Evolutionary conservation across 2,113 vertebrate species (phyloP).

Genomic region (Labeo rohita): DNA sequence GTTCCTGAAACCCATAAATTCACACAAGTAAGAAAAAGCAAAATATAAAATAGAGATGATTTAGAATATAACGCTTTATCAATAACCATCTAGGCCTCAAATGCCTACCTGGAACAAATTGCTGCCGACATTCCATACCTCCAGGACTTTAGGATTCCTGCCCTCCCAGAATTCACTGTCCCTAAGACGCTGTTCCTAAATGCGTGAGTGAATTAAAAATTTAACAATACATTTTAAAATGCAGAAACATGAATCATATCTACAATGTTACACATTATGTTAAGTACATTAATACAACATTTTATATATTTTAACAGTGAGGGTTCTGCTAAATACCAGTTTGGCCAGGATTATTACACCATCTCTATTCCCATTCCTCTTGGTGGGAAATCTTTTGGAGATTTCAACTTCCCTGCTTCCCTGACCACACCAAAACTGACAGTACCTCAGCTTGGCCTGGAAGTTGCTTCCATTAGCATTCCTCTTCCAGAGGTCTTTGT

Average conservation of each 20-base stretch:
- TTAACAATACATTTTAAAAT: background rate
- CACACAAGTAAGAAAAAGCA: background rate
- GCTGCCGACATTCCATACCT: slow-evolving; percentile 78
- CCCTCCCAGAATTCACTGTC: slow-evolving; percentile 77
- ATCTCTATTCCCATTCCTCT: slow-evolving; percentile 84
- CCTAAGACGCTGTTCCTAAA: slow-evolving; percentile 88
- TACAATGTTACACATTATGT: background rate
- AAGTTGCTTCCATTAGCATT: slow-evolving; percentile 76
- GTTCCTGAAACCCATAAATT: background rate
- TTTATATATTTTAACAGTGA: slow-evolving; percentile 74
- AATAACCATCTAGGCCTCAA: slow-evolving; percentile 74
- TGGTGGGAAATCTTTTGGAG: slow-evolving; percentile 84
- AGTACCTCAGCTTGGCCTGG: slow-evolving; percentile 78
- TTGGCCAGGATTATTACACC: slow-evolving; percentile 78
- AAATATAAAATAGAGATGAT: background rate
- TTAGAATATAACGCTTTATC: slow-evolving; percentile 2
- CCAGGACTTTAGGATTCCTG: slow-evolving; percentile 78
- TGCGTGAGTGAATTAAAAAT: slow-evolving; percentile 72
- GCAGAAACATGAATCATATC: background rate
- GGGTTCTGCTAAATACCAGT: slow-evolving; percentile 78
- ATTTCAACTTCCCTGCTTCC: slow-evolving; percentile 75
- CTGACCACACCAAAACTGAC: slow-evolving; percentile 78
- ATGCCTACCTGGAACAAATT: slow-evolving; percentile 81
- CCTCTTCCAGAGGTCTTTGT: slow-evolving; percentile 80
- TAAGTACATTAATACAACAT: background rate